Percentiles rank a stretch among this genome's conserved stretches.
phyloP scores from a whole-genome alignment of 2,797 vertebrate species.

The Podargus strigoides region DNA sequence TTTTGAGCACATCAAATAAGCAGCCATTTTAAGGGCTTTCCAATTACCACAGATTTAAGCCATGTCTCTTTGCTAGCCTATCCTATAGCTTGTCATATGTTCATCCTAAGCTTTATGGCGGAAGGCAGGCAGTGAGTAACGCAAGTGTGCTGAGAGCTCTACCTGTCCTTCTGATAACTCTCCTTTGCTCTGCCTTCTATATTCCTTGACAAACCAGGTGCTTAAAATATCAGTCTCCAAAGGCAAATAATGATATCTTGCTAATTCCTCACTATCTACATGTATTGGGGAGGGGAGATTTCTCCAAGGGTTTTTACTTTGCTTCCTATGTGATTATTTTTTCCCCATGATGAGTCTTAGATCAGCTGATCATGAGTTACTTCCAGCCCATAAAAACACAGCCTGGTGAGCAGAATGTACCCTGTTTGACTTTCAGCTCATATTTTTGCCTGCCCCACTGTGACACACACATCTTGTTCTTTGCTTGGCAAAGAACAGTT shows the following conservation, averaged over 20 bases:
- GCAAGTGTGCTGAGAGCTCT: not conserved
- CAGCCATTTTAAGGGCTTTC: not conserved
- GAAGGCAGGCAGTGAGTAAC: not conserved
- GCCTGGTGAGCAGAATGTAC: not conserved
- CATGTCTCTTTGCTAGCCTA: not conserved
- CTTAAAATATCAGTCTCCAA: not conserved
- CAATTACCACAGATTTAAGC: not conserved
- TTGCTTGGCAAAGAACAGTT: conserved; percentile 26
- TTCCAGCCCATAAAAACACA: conserved; percentile 34
- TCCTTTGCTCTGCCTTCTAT: not conserved
- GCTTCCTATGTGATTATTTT: not conserved
- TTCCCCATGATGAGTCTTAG: not conserved
- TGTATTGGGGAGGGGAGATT: not conserved
- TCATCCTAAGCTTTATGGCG: not conserved
- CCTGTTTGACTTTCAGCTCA: conserved; percentile 28
- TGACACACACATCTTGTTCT: conserved; percentile 17
- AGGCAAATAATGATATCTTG: not conserved
- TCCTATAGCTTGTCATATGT: not conserved
- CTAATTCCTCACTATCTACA: not conserved
- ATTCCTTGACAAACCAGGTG: not conserved
- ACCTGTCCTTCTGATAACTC: not conserved
- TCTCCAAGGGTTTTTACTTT: not conserved
- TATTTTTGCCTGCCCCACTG: conserved; percentile 25
- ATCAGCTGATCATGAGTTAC: not conserved
- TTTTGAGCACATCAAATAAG: not conserved